Evolutionary conservation across 2,797 vertebrate species (phyloP).

Genomic region (Microctenopoma steveboyesi): DNA sequence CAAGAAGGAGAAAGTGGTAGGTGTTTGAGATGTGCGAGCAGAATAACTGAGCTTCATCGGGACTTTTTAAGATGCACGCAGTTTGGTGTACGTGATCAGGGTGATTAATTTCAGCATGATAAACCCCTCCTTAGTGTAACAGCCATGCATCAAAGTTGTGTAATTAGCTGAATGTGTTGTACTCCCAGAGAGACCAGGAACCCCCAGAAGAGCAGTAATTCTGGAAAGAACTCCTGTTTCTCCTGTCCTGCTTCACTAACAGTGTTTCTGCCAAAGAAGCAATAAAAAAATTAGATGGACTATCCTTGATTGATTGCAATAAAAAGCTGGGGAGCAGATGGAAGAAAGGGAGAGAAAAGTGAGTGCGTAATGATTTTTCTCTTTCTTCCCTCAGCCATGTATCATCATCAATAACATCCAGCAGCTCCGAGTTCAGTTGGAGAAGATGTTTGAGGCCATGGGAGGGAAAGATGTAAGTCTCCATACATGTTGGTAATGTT

Average conservation of each 20-base stretch:
- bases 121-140: conserved; percentile 32
- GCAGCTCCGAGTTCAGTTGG: conserved; percentile 94
- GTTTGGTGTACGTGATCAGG: conserved; percentile 19
- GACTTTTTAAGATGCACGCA: conserved; percentile 11
- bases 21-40: conserved; percentile 32
- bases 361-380: conserved; percentile 43
- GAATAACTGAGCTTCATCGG: conserved; percentile 14
- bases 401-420: conserved; percentile 99
- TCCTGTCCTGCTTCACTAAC: conserved; percentile 49
- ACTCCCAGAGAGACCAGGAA: conserved; percentile 60
- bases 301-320: conserved; percentile 62
- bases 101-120: conserved; percentile 47
- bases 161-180: conserved; percentile 73
- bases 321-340: conserved; percentile 28
- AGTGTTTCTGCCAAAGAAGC: conserved; percentile 53
- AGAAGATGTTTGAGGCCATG: conserved; percentile 99
- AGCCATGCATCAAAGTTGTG: conserved; percentile 52
- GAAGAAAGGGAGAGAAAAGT: conserved; percentile 6
- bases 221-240: conserved; percentile 49
- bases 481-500: not conserved
- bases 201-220: conserved; percentile 61
- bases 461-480: conserved; percentile 92
- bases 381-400: conserved; percentile 84
- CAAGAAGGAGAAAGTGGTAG: conserved; percentile 95
- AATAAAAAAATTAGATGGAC: conserved; percentile 56